Evolutionary conservation across 2,113 vertebrate species (phyloP).

Genomic region (Takifugu bimaculatus): DNA sequence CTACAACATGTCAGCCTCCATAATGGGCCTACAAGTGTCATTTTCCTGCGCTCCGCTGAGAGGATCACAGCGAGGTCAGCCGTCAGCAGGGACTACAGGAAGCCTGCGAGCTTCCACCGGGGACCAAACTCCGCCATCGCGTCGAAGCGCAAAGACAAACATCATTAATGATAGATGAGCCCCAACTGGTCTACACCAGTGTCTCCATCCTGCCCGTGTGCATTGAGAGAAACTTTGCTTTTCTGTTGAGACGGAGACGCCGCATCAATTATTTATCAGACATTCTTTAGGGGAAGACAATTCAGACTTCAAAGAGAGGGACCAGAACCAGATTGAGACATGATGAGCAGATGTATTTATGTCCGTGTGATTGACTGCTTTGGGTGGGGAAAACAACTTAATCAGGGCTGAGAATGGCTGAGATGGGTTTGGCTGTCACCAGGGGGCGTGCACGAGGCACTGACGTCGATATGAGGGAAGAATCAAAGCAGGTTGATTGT

Average conservation of each 20-base stretch:
- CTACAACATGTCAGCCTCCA: slow-evolving; percentile 2
- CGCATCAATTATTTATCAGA: slow-evolving; percentile 57
- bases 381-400: slow-evolving; percentile 3
- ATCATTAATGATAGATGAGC: slow-evolving; percentile 53
- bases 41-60: slow-evolving; percentile 19
- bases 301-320: slow-evolving; percentile 26
- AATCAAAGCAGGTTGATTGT: too few relatives aligned
- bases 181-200: slow-evolving; percentile 28
- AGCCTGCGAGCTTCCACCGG: too few relatives aligned
- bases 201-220: slow-evolving; percentile 12
- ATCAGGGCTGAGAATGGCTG: neutral
- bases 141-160: slow-evolving; percentile 11
- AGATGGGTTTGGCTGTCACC: too few relatives aligned
- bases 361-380: slow-evolving; percentile 8
- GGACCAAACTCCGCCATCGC: neutral
- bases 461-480: too few relatives aligned
- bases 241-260: slow-evolving; percentile 32
- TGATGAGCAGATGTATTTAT: slow-evolving; percentile 29
- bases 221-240: slow-evolving; percentile 2
- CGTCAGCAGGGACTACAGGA: slow-evolving; percentile 15
- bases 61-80: slow-evolving; percentile 18
- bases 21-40: slow-evolving; percentile 6
- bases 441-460: neutral
- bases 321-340: slow-evolving; percentile 20
- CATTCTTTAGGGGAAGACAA: slow-evolving; percentile 22